Conservation (phyloP, 2,888 invertebrate species). For the Polietes domitor region DNA sequence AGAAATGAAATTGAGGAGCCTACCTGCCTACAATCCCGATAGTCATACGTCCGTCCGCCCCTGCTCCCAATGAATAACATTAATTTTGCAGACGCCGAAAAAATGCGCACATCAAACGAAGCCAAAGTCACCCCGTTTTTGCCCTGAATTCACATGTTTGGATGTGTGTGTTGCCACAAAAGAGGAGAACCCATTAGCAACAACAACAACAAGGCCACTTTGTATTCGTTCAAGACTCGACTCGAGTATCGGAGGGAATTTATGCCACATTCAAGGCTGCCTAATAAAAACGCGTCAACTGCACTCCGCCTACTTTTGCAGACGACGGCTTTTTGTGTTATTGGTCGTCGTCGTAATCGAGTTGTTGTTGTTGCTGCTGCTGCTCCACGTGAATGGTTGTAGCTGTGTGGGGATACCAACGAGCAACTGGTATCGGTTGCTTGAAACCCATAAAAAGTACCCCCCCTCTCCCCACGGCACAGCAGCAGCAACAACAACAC, state of each 20-base stretch:
- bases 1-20: background rate
- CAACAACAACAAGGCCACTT: conserved; percentile 4
- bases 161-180: background rate
- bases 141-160: background rate
- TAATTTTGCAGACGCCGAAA: conserved; percentile 23
- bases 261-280: conserved; percentile 25
- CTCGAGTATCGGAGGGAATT: conserved; percentile 9
- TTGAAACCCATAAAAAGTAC: conserved; percentile 3
- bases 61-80: conserved; percentile 32
- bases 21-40: background rate
- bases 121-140: conserved; percentile 21
- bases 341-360: conserved; percentile 38
- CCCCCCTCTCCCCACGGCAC: background rate
- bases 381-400: background rate
- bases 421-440: conserved; percentile 32
- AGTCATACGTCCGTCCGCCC: background rate
- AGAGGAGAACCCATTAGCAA: conserved; percentile 14
- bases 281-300: conserved; percentile 63
- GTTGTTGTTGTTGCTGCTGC: conserved; percentile 16
- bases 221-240: background rate
- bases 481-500: conserved; percentile 1
- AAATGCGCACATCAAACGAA: conserved; percentile 2
- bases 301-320: conserved; percentile 66
- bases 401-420: background rate
- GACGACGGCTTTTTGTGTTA: conserved; percentile 58